Evolutionary conservation across 2,888 invertebrate genomes (phyloP), one percentile per base, ranked within the genome.

Genomic region (Drepanosiphum platanoidis): DNA sequence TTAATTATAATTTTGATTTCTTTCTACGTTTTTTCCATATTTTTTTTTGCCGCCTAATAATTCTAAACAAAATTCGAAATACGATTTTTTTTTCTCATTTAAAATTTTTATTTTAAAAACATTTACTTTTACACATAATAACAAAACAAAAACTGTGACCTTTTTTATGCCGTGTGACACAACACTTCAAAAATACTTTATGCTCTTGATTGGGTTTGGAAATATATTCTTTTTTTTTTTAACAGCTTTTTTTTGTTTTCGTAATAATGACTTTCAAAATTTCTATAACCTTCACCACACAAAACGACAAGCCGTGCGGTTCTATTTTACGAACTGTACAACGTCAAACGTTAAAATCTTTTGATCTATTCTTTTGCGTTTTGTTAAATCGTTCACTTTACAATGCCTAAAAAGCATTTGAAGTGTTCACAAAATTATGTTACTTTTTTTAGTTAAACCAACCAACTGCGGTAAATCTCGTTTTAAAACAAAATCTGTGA

Each of bases 161-260:
- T 0, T 52, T 32, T 34, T 74, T 34, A n/a, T 5, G n/a, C 32
- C 32, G 1, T 34, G n/a, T 74, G 46, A 34, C 15, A 75, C 15
- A 58, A 34, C 75, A 75, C 34, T 75, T 58, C n/a, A 75, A 58
- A 34, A 1, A 58, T 75, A 75, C 52, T 32, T 74, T 22, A 52
- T 34, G 15, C 8, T 7, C 32, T 74, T 32, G 46, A 46, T 74
- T 52, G 52, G 34, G 15, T 52, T 58, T 58, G 58, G 32, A 52
- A 52, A 74, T 34, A 52, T 42, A 15, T n/a, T 52, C 46, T n/a
- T 52, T n/a, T 52, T 32, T 74, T 52, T 22, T 13, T 32, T 74
- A 32, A 32, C 34, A 32, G 42, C 13, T 46, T 30, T 75, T 58
- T n/a, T n/a, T n/a, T n/a, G n/a, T n/a, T n/a, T 52, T 34, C 15